phyloP scores from a whole-genome alignment of 2,113 vertebrate genomes.

The Xenopus laevis region DNA sequence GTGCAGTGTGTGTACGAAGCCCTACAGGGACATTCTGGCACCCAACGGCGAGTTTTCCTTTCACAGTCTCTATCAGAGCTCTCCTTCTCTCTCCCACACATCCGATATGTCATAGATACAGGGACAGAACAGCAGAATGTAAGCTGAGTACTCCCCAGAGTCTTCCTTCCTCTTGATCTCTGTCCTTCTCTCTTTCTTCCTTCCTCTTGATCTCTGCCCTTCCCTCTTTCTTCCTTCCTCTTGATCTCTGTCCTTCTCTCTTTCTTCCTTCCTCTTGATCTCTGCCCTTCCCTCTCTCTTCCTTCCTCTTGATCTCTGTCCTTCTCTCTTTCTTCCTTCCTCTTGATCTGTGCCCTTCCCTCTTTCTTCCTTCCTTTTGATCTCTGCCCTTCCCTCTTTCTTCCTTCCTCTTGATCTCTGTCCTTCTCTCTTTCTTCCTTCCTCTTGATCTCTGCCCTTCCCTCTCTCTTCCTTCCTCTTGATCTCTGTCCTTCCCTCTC shows the following conservation, averaged over 20 bases:
- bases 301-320: not conserved
- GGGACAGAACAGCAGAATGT: slow-evolving; percentile 85
- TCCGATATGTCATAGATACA: slow-evolving; percentile 81
- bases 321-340: not conserved
- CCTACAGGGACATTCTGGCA: not conserved
- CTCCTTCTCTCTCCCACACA: slow-evolving; percentile 75
- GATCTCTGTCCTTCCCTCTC: no score
- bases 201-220: no score
- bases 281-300: not conserved
- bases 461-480: no score
- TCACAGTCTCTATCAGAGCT: slow-evolving; percentile 78
- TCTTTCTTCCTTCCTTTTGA: no score
- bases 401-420: not conserved
- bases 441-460: no score
- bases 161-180: not conserved
- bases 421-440: no score
- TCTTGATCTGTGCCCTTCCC: no score
- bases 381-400: not conserved
- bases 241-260: no score
- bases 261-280: not conserved
- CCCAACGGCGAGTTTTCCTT: slow-evolving; percentile 68
- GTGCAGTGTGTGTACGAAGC: slow-evolving; percentile 73
- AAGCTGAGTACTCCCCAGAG: slow-evolving; percentile 51
- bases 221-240: no score
- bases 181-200: not conserved